Evolutionary conservation across 2,797 vertebrate species (phyloP), one percentile per base, ranked within the genome.

Genomic region (Gallinago stenura): DNA sequence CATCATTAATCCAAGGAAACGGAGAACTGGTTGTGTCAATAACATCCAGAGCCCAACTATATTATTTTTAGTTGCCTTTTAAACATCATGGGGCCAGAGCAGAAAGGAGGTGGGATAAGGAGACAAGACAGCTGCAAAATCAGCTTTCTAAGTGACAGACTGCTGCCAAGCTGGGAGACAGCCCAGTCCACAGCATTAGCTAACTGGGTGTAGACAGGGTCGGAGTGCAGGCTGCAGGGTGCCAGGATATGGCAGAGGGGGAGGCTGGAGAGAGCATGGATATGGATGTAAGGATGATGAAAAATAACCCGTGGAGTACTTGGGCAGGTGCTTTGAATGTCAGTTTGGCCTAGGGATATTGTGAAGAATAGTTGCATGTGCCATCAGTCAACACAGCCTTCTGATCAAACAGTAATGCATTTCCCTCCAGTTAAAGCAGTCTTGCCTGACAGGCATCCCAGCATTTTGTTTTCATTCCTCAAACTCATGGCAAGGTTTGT

Each of bases 31-130:
- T 82, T 65, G 66, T 82, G 66, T 58, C 48, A 71, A 28, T 61
- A 81, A 85, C 45, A 57, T 65, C 46, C 31, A 70, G 53, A 82
- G 48, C 18, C 66, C 75, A 70, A 17, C 31, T 50, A 2, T 28
- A 21, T 70, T 89, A 73, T 70, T 90, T 93, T 95, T n/a, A 58
- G 76, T 37, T 90, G 33, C 9, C 50, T 78, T 56, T 87, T 71
- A 64, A 85, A 66, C 30, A 50, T 26, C n/a, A 9, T 9, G 12
- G 50, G 64, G 33, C 26, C 21, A 9, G 24, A 87, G 39, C 58
- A 80, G 58, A 62, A 51, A 64, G 33, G 58, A 75, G 61, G 35
- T 87, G 79, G 66, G 62, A 15, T 41, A n/a, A 71, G 83, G 79
- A 84, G 70, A 87, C 31, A 62, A 76, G 75, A 77, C 45, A 84